Evolutionary conservation across 2,888 invertebrate species (phyloP), one percentile per base, ranked within the genome.

Genomic region (Scaptomyza polygonia): DNA sequence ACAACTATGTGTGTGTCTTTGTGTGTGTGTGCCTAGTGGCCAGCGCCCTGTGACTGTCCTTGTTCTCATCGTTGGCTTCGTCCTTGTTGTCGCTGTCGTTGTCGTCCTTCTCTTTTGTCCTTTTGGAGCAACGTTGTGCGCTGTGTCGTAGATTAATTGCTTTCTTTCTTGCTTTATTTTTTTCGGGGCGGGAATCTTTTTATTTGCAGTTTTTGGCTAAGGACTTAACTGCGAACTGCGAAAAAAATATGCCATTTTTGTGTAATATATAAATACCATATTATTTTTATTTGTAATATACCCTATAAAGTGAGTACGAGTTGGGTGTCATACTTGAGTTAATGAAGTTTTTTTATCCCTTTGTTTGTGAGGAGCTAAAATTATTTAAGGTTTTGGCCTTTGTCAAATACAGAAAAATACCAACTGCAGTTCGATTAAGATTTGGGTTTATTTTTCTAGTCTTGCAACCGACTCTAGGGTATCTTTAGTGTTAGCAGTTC

Each of bases 101-200:
- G 18, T 52, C 52, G 27, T 18, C 29, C 14, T 14, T 14, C 29
- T 30, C 30, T 39, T 43, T 40, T 42, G 51, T 48, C 36, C 51
- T 32, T 32, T 49, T 30, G 29, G 30, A 36, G 39, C 47, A 44
- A 67, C 70, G 67, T 56, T 76, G 67, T 77, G 67, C 59, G 66
- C 72, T 77, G 77, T 89, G 78, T 81, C 83, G 81, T 79, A 89
- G 88, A 89, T 90, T 90, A 89, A 89, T 89, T 90, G 90, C 86
- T 79, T 86, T 84, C 83, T 86, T 81, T 86, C 80, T 79, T 51
- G 59, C 21, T 36, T 36, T 49, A 48, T 40, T 40, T 32, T 57
- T 5, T 9, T 3, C 8, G 16, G 9, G 39, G 39, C 1, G 12
- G 11, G 47, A 8, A n/a, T 32, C 47, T 48, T 36, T 36, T 42